Percentiles rank a stretch among this genome's conserved stretches.
phyloP scores from a whole-genome alignment of 1,140 invertebrate species.

The Achroia grisella region DNA sequence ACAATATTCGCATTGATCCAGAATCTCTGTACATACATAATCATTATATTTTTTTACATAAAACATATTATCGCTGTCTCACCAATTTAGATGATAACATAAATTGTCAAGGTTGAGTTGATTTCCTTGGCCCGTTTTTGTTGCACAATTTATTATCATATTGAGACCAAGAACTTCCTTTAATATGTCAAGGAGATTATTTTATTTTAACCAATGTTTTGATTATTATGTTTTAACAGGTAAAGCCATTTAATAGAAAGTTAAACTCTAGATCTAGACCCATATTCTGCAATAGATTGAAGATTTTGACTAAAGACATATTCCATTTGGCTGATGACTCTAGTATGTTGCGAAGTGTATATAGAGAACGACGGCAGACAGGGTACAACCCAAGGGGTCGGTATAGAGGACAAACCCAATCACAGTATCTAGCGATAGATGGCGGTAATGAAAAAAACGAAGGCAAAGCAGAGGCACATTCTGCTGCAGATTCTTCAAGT shows the following conservation, averaged over 20 bases:
- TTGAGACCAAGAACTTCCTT: slow-evolving; percentile 6
- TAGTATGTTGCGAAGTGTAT: slow-evolving; percentile 6
- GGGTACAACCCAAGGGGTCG: slow-evolving; percentile 34
- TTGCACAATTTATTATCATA: slow-evolving; percentile 34
- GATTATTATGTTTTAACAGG: slow-evolving; percentile 16
- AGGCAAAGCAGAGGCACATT: slow-evolving; percentile 86
- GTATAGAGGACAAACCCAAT: slow-evolving; percentile 84
- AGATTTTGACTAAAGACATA: slow-evolving; percentile 7
- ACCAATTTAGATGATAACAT: slow-evolving; percentile 29
- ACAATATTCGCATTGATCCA: no score
- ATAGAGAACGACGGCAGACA: slow-evolving; percentile 33
- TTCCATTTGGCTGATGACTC: slow-evolving; percentile 8
- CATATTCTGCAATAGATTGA: slow-evolving; percentile 28
- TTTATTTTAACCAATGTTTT: no score
- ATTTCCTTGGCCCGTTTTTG: slow-evolving; percentile 33
- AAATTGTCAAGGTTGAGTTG: slow-evolving; percentile 35
- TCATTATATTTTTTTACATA: slow-evolving; percentile 1
- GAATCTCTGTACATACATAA: slow-evolving; percentile 4
- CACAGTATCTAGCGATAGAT: slow-evolving; percentile 83
- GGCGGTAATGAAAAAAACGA: slow-evolving; percentile 71
- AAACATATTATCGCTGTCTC: slow-evolving; percentile 1
- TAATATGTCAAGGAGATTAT: slow-evolving; percentile 20
- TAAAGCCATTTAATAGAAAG: slow-evolving; percentile 8
- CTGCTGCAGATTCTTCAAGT: slow-evolving; percentile 80
- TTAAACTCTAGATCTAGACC: background rate